Evolutionary conservation across 1,140 invertebrate genomes (phyloP), one percentile per base, ranked within the genome.

Genomic region (Ceratoteleas bidentatus): DNA sequence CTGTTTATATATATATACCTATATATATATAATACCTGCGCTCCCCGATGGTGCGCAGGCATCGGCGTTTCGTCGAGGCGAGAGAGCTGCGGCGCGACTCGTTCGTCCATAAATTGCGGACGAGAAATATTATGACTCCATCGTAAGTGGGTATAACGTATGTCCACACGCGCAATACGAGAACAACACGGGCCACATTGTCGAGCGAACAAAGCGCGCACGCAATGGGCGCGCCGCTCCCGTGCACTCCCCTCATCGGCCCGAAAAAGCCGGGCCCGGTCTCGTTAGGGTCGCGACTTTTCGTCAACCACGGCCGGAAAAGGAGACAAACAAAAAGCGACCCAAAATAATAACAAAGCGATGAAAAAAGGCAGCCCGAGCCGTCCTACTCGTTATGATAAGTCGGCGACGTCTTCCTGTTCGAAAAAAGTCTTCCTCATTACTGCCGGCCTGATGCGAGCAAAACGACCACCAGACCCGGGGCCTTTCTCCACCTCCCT

Each of bases 41-140:
- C n/a, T n/a, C n/a, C n/a, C n/a, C n/a, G n/a, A n/a, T n/a, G n/a
- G n/a, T n/a, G n/a, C n/a, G n/a, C n/a, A n/a, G n/a, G n/a, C n/a
- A n/a, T n/a, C n/a, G n/a, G n/a, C n/a, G n/a, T n/a, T n/a, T n/a
- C n/a, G n/a, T n/a, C n/a, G n/a, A n/a, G n/a, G n/a, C 34, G 49
- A 40, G 62, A 60, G 36, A n/a, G 32, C 10, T 15, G 49, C 53
- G 40, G 14, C 11, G 43, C 56, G 50, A 32, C 66, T 54, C 16
- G 56, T 11, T 49, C 62, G 57, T 69, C 72, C 81, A 85, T 86
- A 86, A 85, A 86, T 85, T 68, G 36, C 66, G 64, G 52, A 77
- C 78, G 79, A 85, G 74, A 87, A 85, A 87, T 88, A 89, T 88
- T 87, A 86, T 76, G 85, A 81, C 83, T 87, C 83, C 84, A 88